A percentile compares a stretch with the other conserved stretches of the same genome.
phyloP scores from a whole-genome alignment of 1,140 invertebrate species.

The Drosophila murphyi region DNA sequence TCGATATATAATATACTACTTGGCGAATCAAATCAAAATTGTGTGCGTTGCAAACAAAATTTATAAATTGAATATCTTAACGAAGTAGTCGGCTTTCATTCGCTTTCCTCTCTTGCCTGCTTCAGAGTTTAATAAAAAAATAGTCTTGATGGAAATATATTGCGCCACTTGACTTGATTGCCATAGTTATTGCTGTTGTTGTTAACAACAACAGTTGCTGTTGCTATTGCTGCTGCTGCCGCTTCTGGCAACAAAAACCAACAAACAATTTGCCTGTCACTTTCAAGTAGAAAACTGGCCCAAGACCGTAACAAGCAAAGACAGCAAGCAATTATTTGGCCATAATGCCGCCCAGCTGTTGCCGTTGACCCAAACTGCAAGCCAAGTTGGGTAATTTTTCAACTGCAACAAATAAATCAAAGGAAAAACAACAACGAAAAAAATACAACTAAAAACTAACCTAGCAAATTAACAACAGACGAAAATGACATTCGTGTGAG shows the following conservation, averaged over 20 bases:
- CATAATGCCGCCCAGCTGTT: constrained; percentile 13
- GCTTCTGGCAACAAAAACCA: constrained; percentile 5
- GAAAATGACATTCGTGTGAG: constrained; percentile 25
- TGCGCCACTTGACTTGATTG: constrained; percentile 38
- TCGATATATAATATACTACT: not conserved
- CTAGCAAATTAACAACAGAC: constrained; percentile 23
- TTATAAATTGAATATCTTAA: not conserved
- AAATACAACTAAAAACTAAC: constrained; percentile 18
- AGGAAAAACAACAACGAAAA: constrained; percentile 4
- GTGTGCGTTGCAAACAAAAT: not conserved
- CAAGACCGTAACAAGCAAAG: constrained; percentile 24
- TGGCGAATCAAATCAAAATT: not conserved
- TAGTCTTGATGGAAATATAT: constrained; percentile 15
- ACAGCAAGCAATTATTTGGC: constrained; percentile 44
- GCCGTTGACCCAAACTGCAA: constrained; percentile 21
- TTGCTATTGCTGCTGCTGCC: constrained; percentile 11
- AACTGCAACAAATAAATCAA: constrained; percentile 26
- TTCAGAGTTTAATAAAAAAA: constrained; percentile 9
- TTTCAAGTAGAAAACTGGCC: constrained; percentile 41
- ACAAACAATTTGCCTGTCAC: constrained; percentile 39
- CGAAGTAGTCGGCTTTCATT: not conserved
- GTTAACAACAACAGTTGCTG: not conserved
- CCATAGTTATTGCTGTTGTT: not conserved
- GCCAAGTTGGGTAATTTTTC: constrained; percentile 19
- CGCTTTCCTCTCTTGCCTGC: not conserved